A percentile compares a stretch with the other conserved stretches of the same genome.
These are phyloP conservation scores for Vanessa cardui DNA, from an alignment of 2,888 invertebrate genomes.

Conservation along the genomic window DNA sequence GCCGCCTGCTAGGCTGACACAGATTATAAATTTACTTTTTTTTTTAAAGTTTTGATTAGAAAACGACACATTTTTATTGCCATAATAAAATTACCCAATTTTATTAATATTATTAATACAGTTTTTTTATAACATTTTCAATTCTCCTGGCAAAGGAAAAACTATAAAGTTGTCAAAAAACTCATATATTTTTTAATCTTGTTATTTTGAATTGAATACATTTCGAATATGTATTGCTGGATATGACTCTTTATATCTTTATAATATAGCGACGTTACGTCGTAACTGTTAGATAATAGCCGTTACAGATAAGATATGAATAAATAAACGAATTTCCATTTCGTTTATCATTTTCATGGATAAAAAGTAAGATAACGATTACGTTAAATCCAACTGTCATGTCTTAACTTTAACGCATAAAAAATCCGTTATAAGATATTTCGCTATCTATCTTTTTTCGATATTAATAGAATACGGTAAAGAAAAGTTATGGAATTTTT, in stretches of 20 bases:
- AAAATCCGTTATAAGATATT: constrained; percentile 3
- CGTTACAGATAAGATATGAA: constrained; percentile 26
- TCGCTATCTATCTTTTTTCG: background rate
- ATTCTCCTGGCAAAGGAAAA: no score
- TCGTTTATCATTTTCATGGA: constrained; percentile 22
- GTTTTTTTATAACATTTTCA: no score
- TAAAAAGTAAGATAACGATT: constrained; percentile 8
- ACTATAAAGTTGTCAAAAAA: no score
- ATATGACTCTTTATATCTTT: constrained; percentile 1
- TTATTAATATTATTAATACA: no score
- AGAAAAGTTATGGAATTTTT: background rate
- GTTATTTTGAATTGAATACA: background rate
- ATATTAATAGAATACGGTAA: no score
- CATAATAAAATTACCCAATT: no score
- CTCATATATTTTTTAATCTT: background rate
- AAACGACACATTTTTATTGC: no score
- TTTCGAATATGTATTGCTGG: background rate
- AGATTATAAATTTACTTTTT: no score
- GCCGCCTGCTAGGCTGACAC: no score
- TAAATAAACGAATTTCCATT: constrained; percentile 27
- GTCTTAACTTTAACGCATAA: background rate
- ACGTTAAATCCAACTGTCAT: background rate
- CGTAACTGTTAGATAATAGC: constrained; percentile 21
- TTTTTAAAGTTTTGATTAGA: no score
- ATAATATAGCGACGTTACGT: constrained; percentile 3